Evolutionary conservation across 2,888 invertebrate genomes (phyloP), one percentile per base, ranked within the genome.

Genomic region (Eurois occulta): DNA sequence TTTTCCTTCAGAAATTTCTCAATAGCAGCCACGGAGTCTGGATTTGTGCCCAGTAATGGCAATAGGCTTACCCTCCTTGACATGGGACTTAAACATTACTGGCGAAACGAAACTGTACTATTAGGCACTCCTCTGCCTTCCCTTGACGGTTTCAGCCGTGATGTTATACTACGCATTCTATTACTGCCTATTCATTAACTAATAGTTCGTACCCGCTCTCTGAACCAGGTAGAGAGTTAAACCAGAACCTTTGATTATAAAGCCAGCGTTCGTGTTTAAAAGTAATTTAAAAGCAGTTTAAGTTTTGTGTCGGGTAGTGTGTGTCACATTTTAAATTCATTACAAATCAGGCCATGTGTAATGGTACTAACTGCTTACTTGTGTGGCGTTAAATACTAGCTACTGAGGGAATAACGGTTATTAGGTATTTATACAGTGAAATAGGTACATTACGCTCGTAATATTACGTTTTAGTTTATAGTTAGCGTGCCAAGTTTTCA

Each of bases 311-410:
- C 24, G 65, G 66, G 52, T 43, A 64, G 70, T 85, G 72, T 81
- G 77, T 85, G 86, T 80, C 82, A 77, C 74, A 82, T 86, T 72
- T 82, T 80, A 79, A 78, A 82, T 79, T 85, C 72, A 78, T 76
- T 78, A 78, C 46, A 79, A 85, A 82, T 81, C 81, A 79, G 82
- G 75, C 81, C 87, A 70, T 78, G 72, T 77, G 58, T 72, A 73
- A 81, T 77, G 46, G 21, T 18, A 64, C 66, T 68, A 52, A 70
- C 55, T 46, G 43, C 69, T 52, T 64, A 67, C 52, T 84, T 71
- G 69, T 64, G 52, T 58, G 58, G 35, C 43, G 21, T 6, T 73
- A 62, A 72, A 70, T 38, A 70, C 52, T 28, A n/a, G 38, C 32
- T 60, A 24, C 28, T 41, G 38, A 35, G n/a, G 48, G 18, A 64